Evolutionary conservation across 2,113 vertebrate species (phyloP).

Genomic region (Galeopterus variegatus): DNA sequence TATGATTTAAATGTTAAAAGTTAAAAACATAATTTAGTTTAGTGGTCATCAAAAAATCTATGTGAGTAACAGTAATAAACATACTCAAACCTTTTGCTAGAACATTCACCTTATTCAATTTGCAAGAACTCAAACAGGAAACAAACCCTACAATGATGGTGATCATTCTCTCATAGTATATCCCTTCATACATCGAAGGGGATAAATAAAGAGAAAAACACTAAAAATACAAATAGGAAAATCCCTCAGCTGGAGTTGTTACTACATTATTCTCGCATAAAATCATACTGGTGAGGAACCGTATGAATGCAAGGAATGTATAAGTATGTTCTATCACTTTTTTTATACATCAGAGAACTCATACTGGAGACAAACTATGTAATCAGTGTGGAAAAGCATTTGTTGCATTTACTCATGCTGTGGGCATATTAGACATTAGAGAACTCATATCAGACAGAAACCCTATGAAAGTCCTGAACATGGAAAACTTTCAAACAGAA

Average conservation of each 20-base stretch:
- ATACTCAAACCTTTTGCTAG: background rate
- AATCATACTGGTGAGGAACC: background rate
- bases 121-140: background rate
- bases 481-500: background rate
- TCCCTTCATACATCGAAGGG: background rate
- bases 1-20: background rate
- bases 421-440: background rate
- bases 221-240: background rate
- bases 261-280: background rate
- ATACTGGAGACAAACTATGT: background rate
- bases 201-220: background rate
- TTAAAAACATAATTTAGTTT: conserved; percentile 1
- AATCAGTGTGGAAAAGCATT: background rate
- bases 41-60: background rate
- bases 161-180: background rate
- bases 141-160: background rate
- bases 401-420: background rate
- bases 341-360: background rate
- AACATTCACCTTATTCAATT: background rate
- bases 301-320: background rate
- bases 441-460: background rate
- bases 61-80: background rate
- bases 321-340: background rate
- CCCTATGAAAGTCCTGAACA: background rate
- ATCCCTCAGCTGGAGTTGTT: background rate